Conservation (phyloP, 2,797 vertebrate species). For the Aselliscus stoliczkanus region DNA sequence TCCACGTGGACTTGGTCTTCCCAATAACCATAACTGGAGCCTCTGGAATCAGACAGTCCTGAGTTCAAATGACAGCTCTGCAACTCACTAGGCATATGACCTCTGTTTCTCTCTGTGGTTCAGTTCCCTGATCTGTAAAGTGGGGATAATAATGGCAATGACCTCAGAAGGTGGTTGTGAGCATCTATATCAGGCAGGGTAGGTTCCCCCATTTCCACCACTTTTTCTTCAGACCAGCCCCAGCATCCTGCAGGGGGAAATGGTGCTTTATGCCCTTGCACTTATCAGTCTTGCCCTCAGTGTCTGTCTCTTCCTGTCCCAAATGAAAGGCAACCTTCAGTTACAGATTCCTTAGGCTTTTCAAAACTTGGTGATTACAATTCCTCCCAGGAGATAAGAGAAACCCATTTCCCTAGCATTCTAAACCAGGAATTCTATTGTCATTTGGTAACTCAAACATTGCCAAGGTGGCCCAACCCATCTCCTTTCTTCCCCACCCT, state of each 20-base stretch:
- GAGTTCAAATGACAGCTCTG: neutral
- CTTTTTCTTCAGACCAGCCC: constrained; percentile 35
- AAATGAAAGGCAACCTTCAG: constrained; percentile 56
- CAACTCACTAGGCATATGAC: neutral
- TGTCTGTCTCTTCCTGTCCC: constrained; percentile 70
- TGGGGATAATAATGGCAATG: neutral
- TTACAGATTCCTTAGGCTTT: constrained; percentile 59
- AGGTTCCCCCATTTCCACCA: neutral
- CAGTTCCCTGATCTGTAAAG: constrained; percentile 7
- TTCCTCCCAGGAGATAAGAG: constrained; percentile 72
- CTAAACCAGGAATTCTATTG: constrained; percentile 71
- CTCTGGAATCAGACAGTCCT: neutral
- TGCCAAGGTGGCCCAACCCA: constrained; percentile 52
- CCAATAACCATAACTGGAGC: neutral
- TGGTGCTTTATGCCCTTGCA: constrained; percentile 65
- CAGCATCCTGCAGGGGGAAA: constrained; percentile 66
- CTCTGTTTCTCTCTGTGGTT: constrained; percentile 12
- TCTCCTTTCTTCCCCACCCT: constrained; percentile 52
- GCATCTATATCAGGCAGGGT: constrained; percentile 13
- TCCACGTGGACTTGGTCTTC: neutral
- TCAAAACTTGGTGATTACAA: constrained; percentile 66
- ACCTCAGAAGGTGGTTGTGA: neutral
- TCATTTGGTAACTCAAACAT: constrained; percentile 55
- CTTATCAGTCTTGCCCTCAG: constrained; percentile 66
- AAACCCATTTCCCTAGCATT: constrained; percentile 67